phyloP scores from a whole-genome alignment of 1,140 invertebrate genomes.

The Habropoda laboriosa region DNA sequence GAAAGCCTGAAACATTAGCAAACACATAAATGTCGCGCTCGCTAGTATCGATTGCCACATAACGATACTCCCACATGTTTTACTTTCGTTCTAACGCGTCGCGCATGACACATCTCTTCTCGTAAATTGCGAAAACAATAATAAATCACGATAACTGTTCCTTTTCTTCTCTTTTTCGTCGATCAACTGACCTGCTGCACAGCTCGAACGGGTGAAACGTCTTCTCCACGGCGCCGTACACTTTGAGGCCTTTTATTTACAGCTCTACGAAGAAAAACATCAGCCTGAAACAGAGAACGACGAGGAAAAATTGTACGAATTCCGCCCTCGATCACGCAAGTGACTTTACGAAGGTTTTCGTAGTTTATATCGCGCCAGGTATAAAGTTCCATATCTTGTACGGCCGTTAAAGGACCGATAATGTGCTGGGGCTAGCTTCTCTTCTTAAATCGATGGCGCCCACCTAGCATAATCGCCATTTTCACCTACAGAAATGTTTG shows the following conservation, averaged over 20 bases:
- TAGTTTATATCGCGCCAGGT: conserved; percentile 75
- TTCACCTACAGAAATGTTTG: too few species aligned
- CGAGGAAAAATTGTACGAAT: too few species aligned
- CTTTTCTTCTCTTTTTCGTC: too few species aligned
- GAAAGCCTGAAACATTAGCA: conserved; percentile 77
- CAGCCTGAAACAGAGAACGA: conserved; percentile 76
- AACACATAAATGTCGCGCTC: conserved; percentile 22
- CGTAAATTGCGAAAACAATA: background rate
- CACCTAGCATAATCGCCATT: background rate
- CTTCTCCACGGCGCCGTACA: conserved; percentile 82
- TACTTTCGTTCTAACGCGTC: background rate
- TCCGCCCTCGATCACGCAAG: too few species aligned
- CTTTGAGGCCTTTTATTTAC: conserved; percentile 82
- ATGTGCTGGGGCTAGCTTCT: background rate
- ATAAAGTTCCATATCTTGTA: conserved; percentile 78
- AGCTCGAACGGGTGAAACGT: conserved; percentile 81
- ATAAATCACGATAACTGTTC: background rate
- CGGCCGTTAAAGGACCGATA: conserved; percentile 68
- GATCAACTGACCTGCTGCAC: conserved; percentile 72
- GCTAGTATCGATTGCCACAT: background rate
- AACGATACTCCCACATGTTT: background rate
- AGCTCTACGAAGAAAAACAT: conserved; percentile 74
- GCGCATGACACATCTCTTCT: background rate
- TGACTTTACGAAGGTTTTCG: conserved; percentile 71
- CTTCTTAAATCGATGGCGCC: background rate